phyloP scores from a whole-genome alignment of 2,888 invertebrate species.

The Sesia apiformis region DNA sequence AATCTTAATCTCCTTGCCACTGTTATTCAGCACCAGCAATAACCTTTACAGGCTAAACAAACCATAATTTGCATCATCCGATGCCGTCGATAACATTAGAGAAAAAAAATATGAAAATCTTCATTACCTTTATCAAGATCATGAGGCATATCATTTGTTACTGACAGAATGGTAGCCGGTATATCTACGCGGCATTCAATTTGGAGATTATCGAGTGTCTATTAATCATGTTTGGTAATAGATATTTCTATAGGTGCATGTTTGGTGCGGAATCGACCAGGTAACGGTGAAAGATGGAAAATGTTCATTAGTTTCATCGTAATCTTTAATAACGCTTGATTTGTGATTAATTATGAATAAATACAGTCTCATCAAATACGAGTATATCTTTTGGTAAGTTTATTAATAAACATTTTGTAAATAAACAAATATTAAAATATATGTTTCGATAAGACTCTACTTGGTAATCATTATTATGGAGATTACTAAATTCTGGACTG shows the following conservation, averaged over 20 bases:
- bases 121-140: slow-evolving; percentile 17
- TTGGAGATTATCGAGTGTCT: slow-evolving; percentile 24
- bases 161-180: slow-evolving; percentile 26
- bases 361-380: no score
- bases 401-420: no score
- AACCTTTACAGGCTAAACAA: slow-evolving; percentile 6
- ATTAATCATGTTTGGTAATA: slow-evolving; percentile 19
- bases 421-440: no score
- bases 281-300: neutral
- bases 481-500: no score
- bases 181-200: slow-evolving; percentile 25
- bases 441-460: no score
- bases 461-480: no score
- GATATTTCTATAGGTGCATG: neutral
- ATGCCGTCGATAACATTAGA: slow-evolving; percentile 9
- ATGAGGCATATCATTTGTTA: slow-evolving; percentile 29
- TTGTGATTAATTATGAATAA: no score
- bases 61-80: slow-evolving; percentile 15
- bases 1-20: no score
- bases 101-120: slow-evolving; percentile 16
- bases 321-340: no score
- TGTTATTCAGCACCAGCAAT: neutral
- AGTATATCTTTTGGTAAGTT: no score
- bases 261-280: neutral
- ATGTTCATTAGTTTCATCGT: no score